These are phyloP conservation scores for Cyrtorhinus lividipennis DNA, from an alignment of 1,140 invertebrate species.

Conservation along the genomic window DNA sequence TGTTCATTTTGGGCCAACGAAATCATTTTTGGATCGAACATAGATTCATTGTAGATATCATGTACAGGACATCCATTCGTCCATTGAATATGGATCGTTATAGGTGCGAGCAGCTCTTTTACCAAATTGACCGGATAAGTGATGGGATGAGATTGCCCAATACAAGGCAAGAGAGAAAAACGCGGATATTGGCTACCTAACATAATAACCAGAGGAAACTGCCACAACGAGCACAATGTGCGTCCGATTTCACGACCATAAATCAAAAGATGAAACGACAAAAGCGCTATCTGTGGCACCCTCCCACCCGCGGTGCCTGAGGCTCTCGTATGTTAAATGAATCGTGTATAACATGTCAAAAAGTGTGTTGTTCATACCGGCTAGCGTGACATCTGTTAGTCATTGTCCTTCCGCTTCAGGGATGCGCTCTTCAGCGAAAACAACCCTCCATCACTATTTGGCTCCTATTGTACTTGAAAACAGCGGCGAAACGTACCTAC, in stretches of 20 bases:
- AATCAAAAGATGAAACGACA: neutral
- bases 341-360: neutral
- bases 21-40: too few species aligned
- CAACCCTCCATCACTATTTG: neutral
- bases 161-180: neutral
- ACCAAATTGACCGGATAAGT: neutral
- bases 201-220: neutral
- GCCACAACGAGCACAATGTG: neutral
- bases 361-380: neutral
- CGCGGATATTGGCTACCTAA: neutral
- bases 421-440: neutral
- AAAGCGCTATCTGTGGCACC: neutral
- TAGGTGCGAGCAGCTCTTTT: neutral
- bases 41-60: too few species aligned
- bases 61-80: too few species aligned
- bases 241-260: neutral
- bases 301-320: neutral
- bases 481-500: neutral
- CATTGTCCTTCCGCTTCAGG: neutral
- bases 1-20: too few species aligned
- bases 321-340: neutral
- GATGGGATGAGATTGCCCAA: neutral
- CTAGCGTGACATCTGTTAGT: neutral
- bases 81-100: too few species aligned
- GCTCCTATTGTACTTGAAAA: neutral